Percentiles rank a stretch among this genome's conserved stretches.
phyloP scores from a whole-genome alignment of 2,797 vertebrate genomes.

The Holocentrus rufus region DNA sequence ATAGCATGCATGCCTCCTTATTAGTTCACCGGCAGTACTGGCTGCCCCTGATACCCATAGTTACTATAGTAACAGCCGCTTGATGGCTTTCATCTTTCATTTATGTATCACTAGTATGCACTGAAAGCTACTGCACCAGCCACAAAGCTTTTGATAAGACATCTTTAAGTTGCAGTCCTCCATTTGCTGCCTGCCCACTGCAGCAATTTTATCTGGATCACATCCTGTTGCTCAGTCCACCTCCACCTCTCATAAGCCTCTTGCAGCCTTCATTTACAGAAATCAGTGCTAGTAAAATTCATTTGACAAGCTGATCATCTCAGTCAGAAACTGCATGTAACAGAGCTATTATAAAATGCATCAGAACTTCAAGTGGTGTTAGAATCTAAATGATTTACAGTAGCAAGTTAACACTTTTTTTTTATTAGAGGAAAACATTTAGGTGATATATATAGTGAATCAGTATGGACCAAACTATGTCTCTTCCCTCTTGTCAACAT shows the following conservation, averaged over 20 bases:
- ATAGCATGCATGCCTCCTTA: background rate
- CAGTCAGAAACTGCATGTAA: background rate
- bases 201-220: constrained; percentile 39
- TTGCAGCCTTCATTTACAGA: constrained; percentile 16
- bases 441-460: background rate
- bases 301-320: background rate
- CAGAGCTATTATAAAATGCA: constrained; percentile 3
- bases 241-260: constrained; percentile 9
- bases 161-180: constrained; percentile 21
- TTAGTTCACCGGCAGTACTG: constrained; percentile 5
- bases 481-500: no score
- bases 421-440: background rate
- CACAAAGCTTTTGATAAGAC: constrained; percentile 24
- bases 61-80: constrained; percentile 52
- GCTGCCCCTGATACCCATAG: constrained; percentile 17
- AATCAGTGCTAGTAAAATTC: background rate
- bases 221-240: background rate
- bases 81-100: constrained; percentile 29
- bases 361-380: background rate
- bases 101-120: constrained; percentile 29
- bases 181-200: constrained; percentile 22
- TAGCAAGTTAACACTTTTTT: background rate
- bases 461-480: no score
- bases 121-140: constrained; percentile 28
- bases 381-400: background rate